Evolutionary conservation across 2,113 vertebrate species (phyloP), one percentile per base, ranked within the genome.

Genomic region (Phalacrocorax aristotelis): DNA sequence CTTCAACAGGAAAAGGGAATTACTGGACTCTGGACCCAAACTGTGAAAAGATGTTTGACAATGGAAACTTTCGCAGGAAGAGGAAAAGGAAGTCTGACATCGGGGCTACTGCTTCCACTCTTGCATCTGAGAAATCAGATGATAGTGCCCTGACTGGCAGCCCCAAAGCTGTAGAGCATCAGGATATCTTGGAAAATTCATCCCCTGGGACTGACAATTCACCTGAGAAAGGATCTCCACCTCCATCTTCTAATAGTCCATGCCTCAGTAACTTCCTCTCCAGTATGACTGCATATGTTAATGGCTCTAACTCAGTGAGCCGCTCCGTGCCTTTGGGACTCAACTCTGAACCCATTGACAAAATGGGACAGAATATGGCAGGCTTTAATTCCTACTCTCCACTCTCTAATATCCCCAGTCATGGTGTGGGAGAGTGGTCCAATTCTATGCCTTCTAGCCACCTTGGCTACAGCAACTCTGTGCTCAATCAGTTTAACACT

Each of bases 1-100:
- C 89, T 87, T 94, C 78, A 18, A 75, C 98, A 99, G 99, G 99
- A 77, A 99, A 99, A 94, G 99, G 99, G 42, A 99, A 99, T 98
- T 99, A 99, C 97, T 99, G 99, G 99, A 99, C 99, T 27, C 98
- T 99, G 78, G 99, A 99, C 96, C 99, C 99, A 0, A 99, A 99
- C 98, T 99, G 99, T 89, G 99, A 99, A 89, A 99, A 99, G 97
- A 99, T 99, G 99, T 99, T 99, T 51, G 99, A 99, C 98, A 99
- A 99, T 0, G 99, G 99, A 87, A 99, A 99, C 97, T 99, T 99
- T 96, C 99, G 99, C 71, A 98, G 99, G 97, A 99, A 99, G 97
- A 98, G 99, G 87, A 99, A 99, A 97, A 99, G 99, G 79, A 99
- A 99, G 97, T 99, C 99, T 1, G 99, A 99, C 14, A 58, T 97